Evolutionary conservation across 1,140 invertebrate genomes (phyloP).

Genomic region (Prorops nasuta): DNA sequence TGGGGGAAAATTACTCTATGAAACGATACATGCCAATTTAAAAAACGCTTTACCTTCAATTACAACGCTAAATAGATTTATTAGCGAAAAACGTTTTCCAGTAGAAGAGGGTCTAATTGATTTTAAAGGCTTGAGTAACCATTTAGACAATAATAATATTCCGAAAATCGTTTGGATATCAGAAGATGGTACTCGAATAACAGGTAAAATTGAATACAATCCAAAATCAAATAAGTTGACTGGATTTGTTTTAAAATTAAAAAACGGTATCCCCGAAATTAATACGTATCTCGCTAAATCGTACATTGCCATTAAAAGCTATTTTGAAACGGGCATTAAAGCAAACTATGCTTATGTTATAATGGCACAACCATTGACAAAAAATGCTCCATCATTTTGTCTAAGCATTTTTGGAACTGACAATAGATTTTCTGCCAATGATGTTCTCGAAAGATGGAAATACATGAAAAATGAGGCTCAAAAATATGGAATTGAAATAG

Average conservation of each 20-base stretch:
- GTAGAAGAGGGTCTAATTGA: neutral
- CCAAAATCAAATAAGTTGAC: neutral
- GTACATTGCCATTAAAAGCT: neutral
- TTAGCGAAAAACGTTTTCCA: neutral
- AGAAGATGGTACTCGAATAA: neutral
- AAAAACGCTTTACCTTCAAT: neutral
- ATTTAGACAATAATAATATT: neutral
- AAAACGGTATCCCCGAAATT: neutral
- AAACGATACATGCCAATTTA: neutral
- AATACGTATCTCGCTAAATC: neutral
- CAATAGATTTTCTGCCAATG: neutral
- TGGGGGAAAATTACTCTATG: neutral
- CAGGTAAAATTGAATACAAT: neutral
- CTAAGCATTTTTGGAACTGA: neutral
- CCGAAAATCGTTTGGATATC: neutral
- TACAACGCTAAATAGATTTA: neutral
- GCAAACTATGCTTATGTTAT: neutral
- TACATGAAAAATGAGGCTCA: slow-evolving; percentile 4
- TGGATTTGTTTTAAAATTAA: neutral
- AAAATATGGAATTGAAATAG: slow-evolving; percentile 6
- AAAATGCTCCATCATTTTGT: neutral
- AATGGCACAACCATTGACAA: neutral
- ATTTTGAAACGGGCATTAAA: neutral
- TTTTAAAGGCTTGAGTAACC: neutral
- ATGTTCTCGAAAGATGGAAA: slow-evolving; percentile 8